phyloP scores from a whole-genome alignment of 2,113 vertebrate genomes.

The Nibea albiflora region DNA sequence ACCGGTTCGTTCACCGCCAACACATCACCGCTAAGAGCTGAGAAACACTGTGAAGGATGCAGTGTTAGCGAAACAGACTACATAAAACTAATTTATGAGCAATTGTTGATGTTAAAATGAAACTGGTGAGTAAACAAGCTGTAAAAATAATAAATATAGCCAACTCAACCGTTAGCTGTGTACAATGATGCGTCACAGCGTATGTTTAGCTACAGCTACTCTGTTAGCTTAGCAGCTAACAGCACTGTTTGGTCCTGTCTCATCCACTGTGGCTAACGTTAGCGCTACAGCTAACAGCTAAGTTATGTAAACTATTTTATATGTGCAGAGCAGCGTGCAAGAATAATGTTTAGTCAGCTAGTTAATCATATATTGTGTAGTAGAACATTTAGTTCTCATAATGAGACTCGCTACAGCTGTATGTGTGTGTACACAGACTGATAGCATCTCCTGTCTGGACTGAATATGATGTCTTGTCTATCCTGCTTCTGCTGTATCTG shows the following conservation, averaged over 20 bases:
- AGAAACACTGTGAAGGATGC: neutral
- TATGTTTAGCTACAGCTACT: neutral
- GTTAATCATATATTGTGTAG: neutral
- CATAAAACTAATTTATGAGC: neutral
- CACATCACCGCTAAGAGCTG: neutral
- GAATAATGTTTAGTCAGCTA: neutral
- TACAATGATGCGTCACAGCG: too few relatives aligned
- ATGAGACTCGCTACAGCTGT: neutral
- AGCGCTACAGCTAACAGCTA: neutral
- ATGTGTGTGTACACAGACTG: neutral
- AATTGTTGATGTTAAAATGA: slow-evolving; percentile 53
- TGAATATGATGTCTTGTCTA: neutral
- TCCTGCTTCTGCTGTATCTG: neutral
- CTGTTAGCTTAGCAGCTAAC: slow-evolving; percentile 36
- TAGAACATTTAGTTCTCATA: neutral
- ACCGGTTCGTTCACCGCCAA: too few relatives aligned
- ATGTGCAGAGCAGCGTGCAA: too few relatives aligned
- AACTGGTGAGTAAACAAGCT: slow-evolving; percentile 67
- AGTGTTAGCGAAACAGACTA: neutral
- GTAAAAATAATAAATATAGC: accelerated
- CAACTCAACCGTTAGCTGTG: neutral
- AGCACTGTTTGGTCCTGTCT: neutral
- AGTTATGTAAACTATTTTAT: neutral
- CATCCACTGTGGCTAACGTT: neutral
- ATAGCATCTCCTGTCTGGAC: neutral